These are phyloP conservation scores for Rattus rattus DNA, from an alignment of 2,113 vertebrate species.

Conservation along the genomic window DNA sequence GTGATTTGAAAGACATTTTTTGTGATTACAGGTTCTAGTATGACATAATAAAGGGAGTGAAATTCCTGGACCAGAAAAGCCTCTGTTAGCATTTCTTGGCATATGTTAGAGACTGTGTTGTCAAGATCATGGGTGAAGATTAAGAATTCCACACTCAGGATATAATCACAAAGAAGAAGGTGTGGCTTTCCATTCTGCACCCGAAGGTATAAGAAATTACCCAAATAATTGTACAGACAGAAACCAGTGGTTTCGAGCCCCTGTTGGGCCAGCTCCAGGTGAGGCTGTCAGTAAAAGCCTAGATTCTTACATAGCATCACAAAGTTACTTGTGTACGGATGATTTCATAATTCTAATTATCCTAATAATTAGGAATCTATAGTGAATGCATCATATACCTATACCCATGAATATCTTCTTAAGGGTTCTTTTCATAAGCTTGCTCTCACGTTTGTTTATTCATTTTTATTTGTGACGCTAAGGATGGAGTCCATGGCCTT, in stretches of 20 bases:
- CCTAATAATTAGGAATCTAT: neutral
- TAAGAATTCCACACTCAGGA: constrained; percentile 3
- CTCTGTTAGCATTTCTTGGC: constrained; percentile 61
- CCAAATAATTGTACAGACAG: neutral
- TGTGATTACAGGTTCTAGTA: constrained; percentile 69
- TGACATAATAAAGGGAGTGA: constrained; percentile 57
- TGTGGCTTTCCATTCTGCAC: neutral
- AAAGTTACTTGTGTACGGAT: neutral
- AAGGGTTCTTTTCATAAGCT: neutral
- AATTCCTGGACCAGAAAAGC: constrained; percentile 44
- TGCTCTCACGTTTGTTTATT: neutral
- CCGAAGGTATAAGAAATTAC: constrained; percentile 20
- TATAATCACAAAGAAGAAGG: constrained; percentile 33
- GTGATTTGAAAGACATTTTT: constrained; percentile 45
- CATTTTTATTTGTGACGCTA: neutral
- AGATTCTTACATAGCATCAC: neutral
- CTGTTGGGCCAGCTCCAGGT: neutral
- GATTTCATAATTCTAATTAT: neutral
- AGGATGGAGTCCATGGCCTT: neutral
- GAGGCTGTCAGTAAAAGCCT: neutral
- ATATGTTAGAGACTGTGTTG: neutral
- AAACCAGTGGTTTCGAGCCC: neutral
- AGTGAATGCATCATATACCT: neutral
- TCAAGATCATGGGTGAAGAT: constrained; percentile 35
- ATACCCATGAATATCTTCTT: neutral